phyloP scores from a whole-genome alignment of 2,888 invertebrate species.

The Drosophila anomelani region DNA sequence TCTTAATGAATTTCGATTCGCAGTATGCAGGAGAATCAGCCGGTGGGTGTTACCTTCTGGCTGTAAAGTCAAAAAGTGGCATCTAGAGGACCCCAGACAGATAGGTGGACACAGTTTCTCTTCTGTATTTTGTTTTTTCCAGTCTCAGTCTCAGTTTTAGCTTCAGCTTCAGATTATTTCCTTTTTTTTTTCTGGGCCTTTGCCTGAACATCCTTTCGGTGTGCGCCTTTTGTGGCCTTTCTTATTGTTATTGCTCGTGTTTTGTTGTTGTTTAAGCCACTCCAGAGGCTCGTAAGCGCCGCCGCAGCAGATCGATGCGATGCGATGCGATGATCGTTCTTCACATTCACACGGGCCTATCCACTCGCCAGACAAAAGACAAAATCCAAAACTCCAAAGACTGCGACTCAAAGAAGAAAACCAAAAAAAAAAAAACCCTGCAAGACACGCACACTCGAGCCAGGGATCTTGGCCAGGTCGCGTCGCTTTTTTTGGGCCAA shows the following conservation, averaged over 20 bases:
- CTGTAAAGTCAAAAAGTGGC: conserved; percentile 83
- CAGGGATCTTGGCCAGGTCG: conserved; percentile 38
- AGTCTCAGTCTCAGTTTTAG: not conserved
- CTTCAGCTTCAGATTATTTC: not conserved
- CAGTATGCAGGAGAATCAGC: conserved; percentile 63
- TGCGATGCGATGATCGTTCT: conserved; percentile 47
- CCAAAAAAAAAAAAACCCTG: conserved; percentile 11
- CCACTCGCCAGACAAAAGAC: conserved; percentile 44
- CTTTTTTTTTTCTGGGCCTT: conserved; percentile 15
- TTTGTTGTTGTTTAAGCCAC: conserved; percentile 43
- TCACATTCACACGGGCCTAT: conserved; percentile 21
- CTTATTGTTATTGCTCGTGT: conserved; percentile 56
- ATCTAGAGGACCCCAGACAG: conserved; percentile 68
- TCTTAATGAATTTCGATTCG: conserved; percentile 79
- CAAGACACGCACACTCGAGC: conserved; percentile 49
- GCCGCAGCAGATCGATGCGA: conserved; percentile 55
- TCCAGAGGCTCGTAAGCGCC: conserved; percentile 60
- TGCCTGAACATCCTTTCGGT: conserved; percentile 22
- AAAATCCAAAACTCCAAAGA: conserved; percentile 9
- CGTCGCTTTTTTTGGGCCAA: conserved; percentile 35
- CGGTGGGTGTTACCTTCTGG: conserved; percentile 83
- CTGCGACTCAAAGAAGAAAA: not conserved
- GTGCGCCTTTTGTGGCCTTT: conserved; percentile 49
- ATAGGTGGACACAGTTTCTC: conserved; percentile 71
- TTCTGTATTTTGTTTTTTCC: not conserved